phyloP scores from a whole-genome alignment of 1,140 invertebrate species.

The Drosophila yakuba region DNA sequence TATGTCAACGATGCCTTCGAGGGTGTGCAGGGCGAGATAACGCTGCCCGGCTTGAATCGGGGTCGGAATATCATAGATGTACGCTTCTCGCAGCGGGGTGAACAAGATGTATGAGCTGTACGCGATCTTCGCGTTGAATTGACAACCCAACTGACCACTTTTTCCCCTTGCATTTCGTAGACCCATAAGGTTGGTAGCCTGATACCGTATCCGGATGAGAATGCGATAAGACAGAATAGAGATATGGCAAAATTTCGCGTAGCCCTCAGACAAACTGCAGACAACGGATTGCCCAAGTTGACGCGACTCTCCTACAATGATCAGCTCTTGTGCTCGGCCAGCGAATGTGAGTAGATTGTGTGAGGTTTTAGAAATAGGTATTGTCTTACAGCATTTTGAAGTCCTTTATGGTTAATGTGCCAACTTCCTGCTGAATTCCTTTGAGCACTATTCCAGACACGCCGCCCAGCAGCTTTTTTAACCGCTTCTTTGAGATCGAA shows the following conservation, averaged over 20 bases:
- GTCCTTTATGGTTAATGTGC: background rate
- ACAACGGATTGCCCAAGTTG: conserved; percentile 43
- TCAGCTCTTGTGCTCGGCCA: conserved; percentile 30
- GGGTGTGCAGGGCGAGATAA: conserved; percentile 50
- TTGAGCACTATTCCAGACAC: conserved; percentile 31
- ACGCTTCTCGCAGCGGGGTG: conserved; percentile 49
- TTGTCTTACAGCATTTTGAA: background rate
- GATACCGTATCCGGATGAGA: conserved; percentile 57
- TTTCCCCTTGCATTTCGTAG: conserved; percentile 26
- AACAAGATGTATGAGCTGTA: conserved; percentile 34
- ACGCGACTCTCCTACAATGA: conserved; percentile 40
- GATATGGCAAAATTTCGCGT: conserved; percentile 39
- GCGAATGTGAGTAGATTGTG: conserved; percentile 54
- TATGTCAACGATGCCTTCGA: conserved; percentile 39
- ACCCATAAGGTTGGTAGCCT: conserved; percentile 33
- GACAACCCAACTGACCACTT: conserved; percentile 18
- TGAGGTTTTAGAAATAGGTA: background rate
- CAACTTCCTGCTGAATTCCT: background rate
- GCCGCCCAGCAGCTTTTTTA: conserved; percentile 36
- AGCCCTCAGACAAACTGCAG: conserved; percentile 18
- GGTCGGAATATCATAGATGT: conserved; percentile 63
- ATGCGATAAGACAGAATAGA: background rate
- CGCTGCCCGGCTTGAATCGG: conserved; percentile 26
- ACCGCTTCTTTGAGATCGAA: conserved; percentile 49
- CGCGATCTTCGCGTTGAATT: background rate